Evolutionary conservation across 30 jellyfish, hydroid and myxozoan species (phyloP), one percentile per base, ranked within the genome.

Genomic region (Chrysaora quinquecirrha): DNA sequence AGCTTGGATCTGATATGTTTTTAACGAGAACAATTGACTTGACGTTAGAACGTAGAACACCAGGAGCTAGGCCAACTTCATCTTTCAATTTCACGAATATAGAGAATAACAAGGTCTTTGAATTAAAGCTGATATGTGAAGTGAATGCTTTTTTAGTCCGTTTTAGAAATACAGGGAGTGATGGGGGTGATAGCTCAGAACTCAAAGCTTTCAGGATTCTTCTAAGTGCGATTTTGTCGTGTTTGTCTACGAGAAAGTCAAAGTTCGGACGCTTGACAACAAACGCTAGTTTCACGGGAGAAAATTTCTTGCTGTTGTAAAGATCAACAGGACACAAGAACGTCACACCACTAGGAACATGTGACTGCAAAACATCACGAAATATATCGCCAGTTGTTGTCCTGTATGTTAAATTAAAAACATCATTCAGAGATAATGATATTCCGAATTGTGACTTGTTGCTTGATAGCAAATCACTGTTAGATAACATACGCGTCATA

Each of bases 301-400:
- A 64, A 20, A 50, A 46, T 35, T 73, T 71, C 69, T 63, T 64
- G n/a, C 60, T 71, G 11, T 60, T 48, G 29, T 70, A 60, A 18
- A 65, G 31, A 56, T 83, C 91, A 28, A 84, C 60, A 0, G 99
- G 97, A 68, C 91, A 83, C 50, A 95, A 74, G n/a, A 95, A 69
- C 48, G 99, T 88, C 30, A 95, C 91, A 6, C 99, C 99, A 24
- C 77, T 77, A 20, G 99, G 99, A 23, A 95, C 84, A 71, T 95
- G 97, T 1, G 99, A 88, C 48, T 89, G 96, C 24, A 95, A 77
- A 6, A 95, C 96, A 31, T 67, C 89, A 0, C 76, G 64, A 19
- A 87, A 69, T 1, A 83, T 85, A 1, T 24, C 70, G 1, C 97
- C 94, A 1, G 94, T 70, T 20, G 93, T 32, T 12, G 97, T 33